Base-by-base conservation (phyloP, 2,888 invertebrate species). In the Blera fallax region DNA sequence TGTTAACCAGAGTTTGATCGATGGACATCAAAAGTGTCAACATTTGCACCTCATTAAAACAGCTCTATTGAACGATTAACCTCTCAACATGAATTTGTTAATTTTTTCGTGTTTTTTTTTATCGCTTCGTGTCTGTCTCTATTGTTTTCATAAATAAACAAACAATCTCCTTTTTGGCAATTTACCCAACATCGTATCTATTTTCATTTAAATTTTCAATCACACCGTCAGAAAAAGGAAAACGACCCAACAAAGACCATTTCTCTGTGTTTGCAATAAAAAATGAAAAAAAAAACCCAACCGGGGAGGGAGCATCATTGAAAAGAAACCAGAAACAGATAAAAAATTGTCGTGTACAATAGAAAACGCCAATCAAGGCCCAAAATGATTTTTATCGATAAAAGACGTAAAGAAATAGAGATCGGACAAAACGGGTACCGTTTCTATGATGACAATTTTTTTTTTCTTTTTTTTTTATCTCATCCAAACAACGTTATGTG, bases 1-100 rank as follows among this genome's bases (percentile, higher is more conserved):
- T 72, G 72, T 54, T 74, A 64, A 56, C 58, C 16, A 58, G 48
- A 16, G n/a, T n/a, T 32, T 62, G 70, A 78, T 78, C 11, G 70
- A 78, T 70, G 18, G 54, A 16, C 70, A 78, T 34, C 18, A 24
- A 6, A 43, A 76, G 82, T 69, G 83, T 54, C 78, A 83, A 78
- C 69, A 83, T 78, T 83, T 73, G 62, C 83, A 83, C 83, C 62
- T 78, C 67, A 78, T 78, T 73, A 72, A 48, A 16, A 21, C 58
- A 16, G n/a, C 50, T 21, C 16, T 32, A 32, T 32, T 45, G 45
- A 48, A 62, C 73, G 73, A 69, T 52, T 62, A 50, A 62, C 73
- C 29, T 50, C 34, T 65, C 45, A 32, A 43, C 34, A 29, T 56
- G 40, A 43, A 40, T 74, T 74, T 77, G 16, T 62, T 40, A 52